These are phyloP conservation scores for Camptogramma bilineatum DNA, from an alignment of 2,888 invertebrate species.

Conservation along the genomic window DNA sequence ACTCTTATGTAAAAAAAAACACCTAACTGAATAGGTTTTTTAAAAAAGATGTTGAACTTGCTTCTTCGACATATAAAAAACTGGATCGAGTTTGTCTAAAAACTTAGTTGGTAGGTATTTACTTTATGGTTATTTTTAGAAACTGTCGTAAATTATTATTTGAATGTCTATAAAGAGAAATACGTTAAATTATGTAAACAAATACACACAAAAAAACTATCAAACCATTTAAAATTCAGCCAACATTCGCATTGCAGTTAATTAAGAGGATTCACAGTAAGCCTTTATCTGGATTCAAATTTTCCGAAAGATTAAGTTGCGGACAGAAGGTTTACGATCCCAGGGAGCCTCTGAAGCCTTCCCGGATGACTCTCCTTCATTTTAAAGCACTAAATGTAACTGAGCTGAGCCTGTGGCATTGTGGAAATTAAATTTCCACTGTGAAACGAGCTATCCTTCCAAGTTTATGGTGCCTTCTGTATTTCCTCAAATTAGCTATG, in stretches of 20 bases:
- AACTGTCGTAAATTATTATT: too few species aligned
- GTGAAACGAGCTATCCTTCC: neutral
- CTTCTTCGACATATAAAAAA: too few species aligned
- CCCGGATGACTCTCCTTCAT: constrained; percentile 41
- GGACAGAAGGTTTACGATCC: constrained; percentile 65
- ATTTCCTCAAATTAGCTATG: neutral
- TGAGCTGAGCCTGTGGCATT: constrained; percentile 15
- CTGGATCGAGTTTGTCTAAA: too few species aligned
- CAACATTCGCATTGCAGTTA: constrained; percentile 53
- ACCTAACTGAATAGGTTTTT: too few species aligned
- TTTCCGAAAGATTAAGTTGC: constrained; percentile 69
- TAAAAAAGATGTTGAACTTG: too few species aligned
- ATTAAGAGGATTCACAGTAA: constrained; percentile 58
- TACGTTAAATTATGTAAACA: too few species aligned
- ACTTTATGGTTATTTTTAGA: too few species aligned
- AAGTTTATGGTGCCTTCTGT: constrained; percentile 6
- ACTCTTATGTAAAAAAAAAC: constrained; percentile 11
- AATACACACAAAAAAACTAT: neutral
- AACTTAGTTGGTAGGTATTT: too few species aligned
- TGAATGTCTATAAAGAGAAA: too few species aligned
- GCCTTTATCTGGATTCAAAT: constrained; percentile 63
- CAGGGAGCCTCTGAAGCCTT: constrained; percentile 60
- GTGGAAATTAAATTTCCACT: constrained; percentile 19
- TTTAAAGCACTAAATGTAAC: constrained; percentile 38
- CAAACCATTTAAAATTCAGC: neutral